Base-by-base conservation (phyloP, 2,113 vertebrate species). In the Mungos mungo region DNA sequence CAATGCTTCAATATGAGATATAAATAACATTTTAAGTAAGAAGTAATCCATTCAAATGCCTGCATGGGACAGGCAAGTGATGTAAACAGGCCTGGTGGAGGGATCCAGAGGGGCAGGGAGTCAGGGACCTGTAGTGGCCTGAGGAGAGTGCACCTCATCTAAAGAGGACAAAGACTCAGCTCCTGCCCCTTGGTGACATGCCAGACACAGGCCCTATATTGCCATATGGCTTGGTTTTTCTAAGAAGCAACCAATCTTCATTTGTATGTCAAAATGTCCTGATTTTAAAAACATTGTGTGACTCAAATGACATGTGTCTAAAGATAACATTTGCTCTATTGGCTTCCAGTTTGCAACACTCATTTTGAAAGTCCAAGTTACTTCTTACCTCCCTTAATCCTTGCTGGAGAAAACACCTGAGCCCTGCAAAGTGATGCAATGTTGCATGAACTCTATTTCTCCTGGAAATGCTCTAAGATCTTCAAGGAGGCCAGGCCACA, bases 171-270 rank as follows among this genome's bases (percentile, higher is more conserved):
- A 52, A 29, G 4, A 47, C n/a, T 35, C 31, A 25, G 7, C 7
- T 7, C 7, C 21, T 66, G 25, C 60, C 19, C 16, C 50, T 47
- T 80, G 50, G 35, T 69, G 66, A 38, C 41, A 15, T n/a, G 38
- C 25, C 50, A 14, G 63, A 77, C 18, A n/a, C 16, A 25, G 25
- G 31, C 11, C 18, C 23, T 33, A 8, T 29, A 23, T 50, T 96
- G 10, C 38, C 23, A 23, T 4, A 11, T 80, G 93, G 29, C 38
- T 97, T 88, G 29, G 29, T n/a, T 74, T 91, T 95, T 66, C 86
- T 84, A 38, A 96, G 77, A 95, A 79, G 0, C 52, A 77, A 88
- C 76, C 90, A 88, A 80, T 65, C 14, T 14, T 83, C 52, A 76
- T 84, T 72, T 88, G 54, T 35, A 14, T 35, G 7, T 65, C 19